A percentile compares a stretch with the other conserved stretches of the same genome.
Evolutionary conservation across 2,888 invertebrate species (phyloP).

Genomic region (Hecatera dysodea): DNA sequence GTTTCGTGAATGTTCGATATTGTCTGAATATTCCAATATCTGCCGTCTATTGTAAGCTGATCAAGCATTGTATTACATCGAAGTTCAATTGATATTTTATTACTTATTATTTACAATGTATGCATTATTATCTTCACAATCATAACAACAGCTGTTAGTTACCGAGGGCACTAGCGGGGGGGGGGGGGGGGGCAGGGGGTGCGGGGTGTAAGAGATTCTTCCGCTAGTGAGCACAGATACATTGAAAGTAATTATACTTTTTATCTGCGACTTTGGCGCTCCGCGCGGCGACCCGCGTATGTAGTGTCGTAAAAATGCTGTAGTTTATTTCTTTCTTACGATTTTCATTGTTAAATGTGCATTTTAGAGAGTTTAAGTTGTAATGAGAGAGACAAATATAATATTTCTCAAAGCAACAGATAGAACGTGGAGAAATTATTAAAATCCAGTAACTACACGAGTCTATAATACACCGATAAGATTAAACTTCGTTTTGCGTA

Average conservation of each 20-base stretch:
- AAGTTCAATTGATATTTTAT: constrained; percentile 8
- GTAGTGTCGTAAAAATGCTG: neutral
- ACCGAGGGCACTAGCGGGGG: neutral
- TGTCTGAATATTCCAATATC: neutral
- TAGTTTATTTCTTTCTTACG: neutral
- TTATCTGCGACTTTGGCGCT: neutral
- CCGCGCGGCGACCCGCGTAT: neutral
- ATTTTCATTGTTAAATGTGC: too few species aligned
- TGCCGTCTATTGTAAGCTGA: constrained; percentile 20
- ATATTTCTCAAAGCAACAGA: too few species aligned
- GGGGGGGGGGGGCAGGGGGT: too few species aligned
- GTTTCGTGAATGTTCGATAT: constrained; percentile 6
- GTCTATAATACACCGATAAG: too few species aligned
- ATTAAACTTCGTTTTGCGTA: too few species aligned
- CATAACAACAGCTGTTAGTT: constrained; percentile 34
- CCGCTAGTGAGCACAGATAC: constrained; percentile 12
- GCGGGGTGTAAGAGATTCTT: neutral
- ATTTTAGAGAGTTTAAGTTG: too few species aligned
- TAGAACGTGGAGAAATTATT: too few species aligned
- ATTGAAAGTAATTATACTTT: constrained; percentile 26
- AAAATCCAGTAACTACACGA: too few species aligned
- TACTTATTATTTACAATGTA: constrained; percentile 17
- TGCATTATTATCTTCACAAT: constrained; percentile 28
- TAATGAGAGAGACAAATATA: too few species aligned
- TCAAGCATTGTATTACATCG: constrained; percentile 4